Base-by-base conservation (phyloP, 2,113 vertebrate genomes). In the Sapajus apella region DNA sequence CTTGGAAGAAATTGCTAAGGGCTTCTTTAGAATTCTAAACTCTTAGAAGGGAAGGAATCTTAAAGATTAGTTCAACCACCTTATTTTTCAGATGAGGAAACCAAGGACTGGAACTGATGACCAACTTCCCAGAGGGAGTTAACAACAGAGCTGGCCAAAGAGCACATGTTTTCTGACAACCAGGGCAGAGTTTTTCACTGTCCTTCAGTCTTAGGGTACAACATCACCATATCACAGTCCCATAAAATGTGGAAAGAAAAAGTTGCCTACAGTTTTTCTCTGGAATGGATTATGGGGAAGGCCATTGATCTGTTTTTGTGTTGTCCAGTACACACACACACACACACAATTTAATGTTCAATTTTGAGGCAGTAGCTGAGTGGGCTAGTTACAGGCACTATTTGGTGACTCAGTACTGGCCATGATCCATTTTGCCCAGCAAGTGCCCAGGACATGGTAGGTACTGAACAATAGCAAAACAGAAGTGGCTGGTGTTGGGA, bases 71-170 rank as follows among this genome's bases (percentile, higher is more conserved):
- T 96, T 92, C 52, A 56, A 50, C 27, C 2, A 25, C 37, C 35
- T 73, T 55, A 18, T 68, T 97, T 94, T 90, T 91, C 75, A 82
- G 18, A 55, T 58, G 61, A 83, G 50, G 58, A 97, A 87, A 82
- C 25, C 8, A 0, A 61, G 37, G 52, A 52, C 73, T 40, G 75
- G 50, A 79, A 75, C n/a, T 20, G 43, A 76, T 55, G 64, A 70
- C 7, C 0, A 35, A 79, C 21, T 86, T 86, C 85, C 56, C 18
- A 80, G 91, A 91, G 37, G 80, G 21, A 58, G 77, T 10, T 35
- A 56, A 58, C 85, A 87, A 32, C 14, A 75, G 35, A 72, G 21
- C 70, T 66, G n/a, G 43, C 25, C 12, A 61, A 35, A 96, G 43
- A 90, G 45, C 30, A 5, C 0, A 0, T 3, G 1, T 50, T 76